Percentiles rank a stretch among this genome's conserved stretches.
phyloP scores from a whole-genome alignment of 35 echinoderm and acorn worm species.

The Strongylocentrotus purpuratus region DNA sequence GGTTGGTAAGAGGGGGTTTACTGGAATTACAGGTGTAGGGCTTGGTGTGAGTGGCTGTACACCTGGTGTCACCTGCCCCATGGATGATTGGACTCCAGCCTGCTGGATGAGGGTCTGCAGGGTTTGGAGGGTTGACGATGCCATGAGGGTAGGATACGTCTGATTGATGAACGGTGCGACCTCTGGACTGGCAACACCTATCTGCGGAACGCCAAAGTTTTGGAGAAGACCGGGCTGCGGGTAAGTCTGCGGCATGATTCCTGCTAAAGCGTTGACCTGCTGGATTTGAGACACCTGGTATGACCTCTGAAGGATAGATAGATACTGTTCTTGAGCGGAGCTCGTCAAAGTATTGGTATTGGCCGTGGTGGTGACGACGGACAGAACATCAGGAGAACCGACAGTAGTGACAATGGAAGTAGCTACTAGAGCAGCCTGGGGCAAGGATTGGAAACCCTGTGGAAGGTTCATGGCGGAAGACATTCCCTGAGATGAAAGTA shows the following conservation, averaged over 20 bases:
- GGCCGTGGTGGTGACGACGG: not conserved
- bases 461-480: not conserved
- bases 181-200: not conserved
- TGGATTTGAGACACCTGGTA: not conserved
- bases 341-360: not conserved
- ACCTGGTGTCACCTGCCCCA: not conserved
- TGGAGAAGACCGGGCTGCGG: not conserved
- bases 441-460: not conserved
- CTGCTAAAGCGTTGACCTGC: slow-evolving; percentile 9
- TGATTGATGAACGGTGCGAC: not conserved
- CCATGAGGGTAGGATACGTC: not conserved
- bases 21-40: not conserved
- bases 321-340: slow-evolving; percentile 25
- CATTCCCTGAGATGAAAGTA: not conserved
- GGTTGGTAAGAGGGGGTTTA: not conserved
- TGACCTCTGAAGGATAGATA: slow-evolving; percentile 42
- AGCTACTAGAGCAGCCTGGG: not conserved
- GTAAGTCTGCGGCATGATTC: not conserved
- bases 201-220: not conserved
- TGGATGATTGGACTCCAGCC: slow-evolving; percentile 15
- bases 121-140: slow-evolving; percentile 14
- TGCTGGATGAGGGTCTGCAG: slow-evolving; percentile 34
- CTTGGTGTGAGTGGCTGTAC: not conserved
- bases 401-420: not conserved
- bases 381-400: not conserved